phyloP scores from a whole-genome alignment of 2,888 invertebrate species.

The Odontomyia ornata region DNA sequence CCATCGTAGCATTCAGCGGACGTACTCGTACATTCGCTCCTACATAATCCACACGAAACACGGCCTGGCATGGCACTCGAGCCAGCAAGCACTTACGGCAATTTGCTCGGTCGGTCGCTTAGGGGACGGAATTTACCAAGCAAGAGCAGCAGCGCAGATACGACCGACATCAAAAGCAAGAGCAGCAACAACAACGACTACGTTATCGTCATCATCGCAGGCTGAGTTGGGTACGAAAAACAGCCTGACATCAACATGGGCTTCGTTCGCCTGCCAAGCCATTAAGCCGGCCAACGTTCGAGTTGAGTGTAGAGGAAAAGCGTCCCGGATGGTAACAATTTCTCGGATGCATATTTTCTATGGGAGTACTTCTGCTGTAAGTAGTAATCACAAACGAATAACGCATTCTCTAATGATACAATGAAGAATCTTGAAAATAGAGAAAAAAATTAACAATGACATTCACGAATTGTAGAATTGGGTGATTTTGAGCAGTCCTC shows the following conservation, averaged over 20 bases:
- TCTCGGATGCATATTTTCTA: too few species aligned
- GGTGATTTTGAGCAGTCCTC: too few species aligned
- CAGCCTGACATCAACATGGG: conserved; percentile 37
- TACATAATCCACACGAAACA: background rate
- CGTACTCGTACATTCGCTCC: background rate
- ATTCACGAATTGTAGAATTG: too few species aligned
- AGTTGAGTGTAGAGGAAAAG: background rate
- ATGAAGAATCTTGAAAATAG: too few species aligned
- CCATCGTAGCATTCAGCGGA: background rate
- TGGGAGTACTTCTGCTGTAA: too few species aligned
- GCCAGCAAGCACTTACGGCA: background rate
- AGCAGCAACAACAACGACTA: background rate
- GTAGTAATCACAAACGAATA: too few species aligned
- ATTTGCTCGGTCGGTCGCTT: conserved; percentile 21
- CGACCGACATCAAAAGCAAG: background rate
- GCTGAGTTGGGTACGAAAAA: conserved; percentile 1
- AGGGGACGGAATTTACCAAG: conserved; percentile 19
- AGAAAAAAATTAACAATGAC: too few species aligned
- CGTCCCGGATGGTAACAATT: too few species aligned
- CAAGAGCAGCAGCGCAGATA: background rate
- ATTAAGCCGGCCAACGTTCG: conserved; percentile 19
- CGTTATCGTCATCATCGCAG: conserved; percentile 31
- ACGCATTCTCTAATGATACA: too few species aligned
- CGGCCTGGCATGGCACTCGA: conserved; percentile 34
- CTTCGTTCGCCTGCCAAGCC: background rate